A percentile compares a stretch with the other conserved stretches of the same genome.
Conservation (phyloP, 2,113 vertebrate genomes). For the Collichthys lucidus region DNA sequence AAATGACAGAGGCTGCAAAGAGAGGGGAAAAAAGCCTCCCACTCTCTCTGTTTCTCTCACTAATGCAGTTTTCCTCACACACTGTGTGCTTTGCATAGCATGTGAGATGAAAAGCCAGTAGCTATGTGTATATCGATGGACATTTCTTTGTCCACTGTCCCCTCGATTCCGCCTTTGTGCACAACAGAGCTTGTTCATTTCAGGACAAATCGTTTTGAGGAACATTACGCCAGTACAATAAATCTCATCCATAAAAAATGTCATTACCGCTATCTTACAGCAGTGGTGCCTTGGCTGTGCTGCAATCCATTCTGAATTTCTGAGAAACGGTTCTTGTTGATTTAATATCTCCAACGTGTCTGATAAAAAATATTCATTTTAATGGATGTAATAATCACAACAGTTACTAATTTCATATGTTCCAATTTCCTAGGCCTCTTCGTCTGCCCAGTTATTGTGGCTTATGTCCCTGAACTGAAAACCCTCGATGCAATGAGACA, state of each 20-base stretch:
- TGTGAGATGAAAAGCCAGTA: slow-evolving; percentile 30
- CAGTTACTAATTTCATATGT: no score
- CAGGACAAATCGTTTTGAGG: slow-evolving; percentile 42
- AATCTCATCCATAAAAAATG: slow-evolving; percentile 30
- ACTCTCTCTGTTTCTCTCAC: neutral
- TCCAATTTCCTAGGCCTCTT: no score
- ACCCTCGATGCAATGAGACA: no score
- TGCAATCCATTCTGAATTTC: neutral
- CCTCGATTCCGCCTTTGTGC: neutral
- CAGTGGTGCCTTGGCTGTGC: neutral
- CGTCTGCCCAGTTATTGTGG: no score
- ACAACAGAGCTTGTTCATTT: slow-evolving; percentile 16
- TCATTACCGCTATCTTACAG: neutral
- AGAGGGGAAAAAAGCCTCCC: slow-evolving; percentile 8
- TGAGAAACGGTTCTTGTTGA: neutral
- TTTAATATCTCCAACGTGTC: neutral
- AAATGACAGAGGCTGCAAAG: slow-evolving; percentile 44
- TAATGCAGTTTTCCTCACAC: slow-evolving; percentile 14
- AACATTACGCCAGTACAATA: slow-evolving; percentile 9
- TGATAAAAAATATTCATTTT: neutral
- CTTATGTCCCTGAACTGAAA: no score
- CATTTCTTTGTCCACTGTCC: slow-evolving; percentile 3
- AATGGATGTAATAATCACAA: neutral
- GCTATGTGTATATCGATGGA: slow-evolving; percentile 12
- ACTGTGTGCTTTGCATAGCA: slow-evolving; percentile 3